Base-by-base conservation (phyloP, 53 echinoderm and acorn worm genomes). In the Paelopatides confundens region DNA sequence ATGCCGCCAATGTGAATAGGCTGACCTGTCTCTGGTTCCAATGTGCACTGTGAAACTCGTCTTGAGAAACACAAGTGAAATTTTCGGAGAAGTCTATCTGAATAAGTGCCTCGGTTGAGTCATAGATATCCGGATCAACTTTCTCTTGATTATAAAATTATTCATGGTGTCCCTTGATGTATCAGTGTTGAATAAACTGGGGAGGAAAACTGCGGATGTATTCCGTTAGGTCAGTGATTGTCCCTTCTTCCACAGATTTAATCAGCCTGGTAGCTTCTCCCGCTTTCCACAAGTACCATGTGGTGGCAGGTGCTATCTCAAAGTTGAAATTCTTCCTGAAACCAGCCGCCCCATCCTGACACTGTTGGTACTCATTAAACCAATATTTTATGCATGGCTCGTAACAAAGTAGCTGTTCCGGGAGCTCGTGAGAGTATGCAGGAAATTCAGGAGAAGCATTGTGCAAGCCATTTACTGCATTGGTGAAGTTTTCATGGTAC, bases 271-370 rank as follows among this genome's bases (percentile, higher is more conserved):
- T 69, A 33, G 27, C 69, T 3, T 64, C 65, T 40, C 74, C 87
- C 49, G 31, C 28, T 88, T 71, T 87, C 87, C 87, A 87, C 26
- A 91, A 69, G 17, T 77, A 91, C 87, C 83, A 91, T 18, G n/a
- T n/a, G n/a, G 1, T 35, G n/a, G n/a, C n/a, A n/a, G n/a, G n/a
- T n/a, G n/a, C n/a, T n/a, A n/a, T n/a, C n/a, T n/a, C n/a, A n/a
- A n/a, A n/a, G 66, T 85, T 85, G 37, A 85, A 23, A 65, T n/a
- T n/a, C n/a, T n/a, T n/a, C n/a, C n/a, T n/a, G n/a, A n/a, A n/a
- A n/a, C n/a, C n/a, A n/a, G n/a, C n/a, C n/a, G n/a, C 65, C 65
- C 39, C 85, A n/a, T n/a, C n/a, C n/a, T n/a, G n/a, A n/a, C n/a
- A n/a, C n/a, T n/a, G n/a, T n/a, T n/a, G n/a, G n/a, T n/a, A n/a